Base-by-base conservation (phyloP, 2,888 invertebrate species). In the Smittia sp. region DNA sequence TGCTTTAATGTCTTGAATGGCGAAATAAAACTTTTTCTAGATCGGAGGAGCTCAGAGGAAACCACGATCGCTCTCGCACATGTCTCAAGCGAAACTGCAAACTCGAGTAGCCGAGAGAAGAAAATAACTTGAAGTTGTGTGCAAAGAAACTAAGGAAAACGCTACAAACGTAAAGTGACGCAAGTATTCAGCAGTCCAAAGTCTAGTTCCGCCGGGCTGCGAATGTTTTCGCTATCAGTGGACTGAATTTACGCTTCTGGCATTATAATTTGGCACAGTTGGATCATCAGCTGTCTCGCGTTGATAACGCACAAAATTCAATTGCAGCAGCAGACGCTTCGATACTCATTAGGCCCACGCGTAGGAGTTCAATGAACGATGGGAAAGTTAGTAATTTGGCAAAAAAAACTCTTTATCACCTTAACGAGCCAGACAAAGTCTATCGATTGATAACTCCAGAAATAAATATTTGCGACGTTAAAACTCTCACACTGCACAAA, bases 21-120 rank as follows among this genome's bases (percentile, higher is more conserved):
- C 52, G 22, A 58, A 58, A 58, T 22, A 2, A 18, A 3, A 4
- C 6, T 20, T 18, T 18, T 58, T 58, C 58, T 6, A 18, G 22
- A 1, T 18, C 22, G 18, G 20, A 58, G 4, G 7, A 58, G 4
- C 18, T 58, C 4, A 58, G 4, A 18, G 9, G 18, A 4, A 58
- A 58, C 11, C n/a, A 25, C 69, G 69, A 69, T 69, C 54, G 52
- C 69, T 18, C 58, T 69, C 24, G 52, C 69, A 54, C 69, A 69
- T 69, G 69, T 52, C 52, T 52, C 69, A 32, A 69, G 32, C 22
- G 54, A 69, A 69, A 69, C 69, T 69, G 69, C 69, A 69, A 41
- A 41, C 52, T 54, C n/a, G 18, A 69, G 54, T 20, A 13, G n/a
- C n/a, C 4, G 52, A 18, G 18, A 52, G 24, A 54, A 27, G 25